phyloP scores from a whole-genome alignment of 2,113 vertebrate species.

The Sinocyclocheilus anshuiensis region DNA sequence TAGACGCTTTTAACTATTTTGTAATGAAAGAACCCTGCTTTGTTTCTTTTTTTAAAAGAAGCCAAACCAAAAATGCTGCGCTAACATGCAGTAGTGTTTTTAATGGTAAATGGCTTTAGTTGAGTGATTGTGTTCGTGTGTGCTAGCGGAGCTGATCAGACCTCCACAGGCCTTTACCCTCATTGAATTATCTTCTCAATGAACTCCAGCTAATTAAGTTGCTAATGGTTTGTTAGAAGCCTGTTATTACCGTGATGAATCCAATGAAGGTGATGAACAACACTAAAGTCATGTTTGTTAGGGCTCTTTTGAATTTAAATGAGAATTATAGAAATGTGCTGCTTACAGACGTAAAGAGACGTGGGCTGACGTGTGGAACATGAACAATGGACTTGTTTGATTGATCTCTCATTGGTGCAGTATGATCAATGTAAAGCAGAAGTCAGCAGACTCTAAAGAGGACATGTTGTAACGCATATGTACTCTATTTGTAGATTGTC shows the following conservation, averaged over 20 bases:
- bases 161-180: not conserved
- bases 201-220: conserved; percentile 68
- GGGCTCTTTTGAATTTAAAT: conserved; percentile 36
- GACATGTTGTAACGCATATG: not conserved
- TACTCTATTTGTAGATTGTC: not conserved
- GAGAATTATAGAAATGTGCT: conserved; percentile 19
- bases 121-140: conserved; percentile 4
- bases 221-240: conserved; percentile 67
- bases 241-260: conserved; percentile 65
- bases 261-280: conserved; percentile 64
- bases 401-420: not conserved
- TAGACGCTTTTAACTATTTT: no score
- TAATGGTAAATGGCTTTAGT: not conserved
- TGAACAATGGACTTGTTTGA: not conserved
- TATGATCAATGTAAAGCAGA: not conserved
- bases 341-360: not conserved
- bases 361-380: not conserved
- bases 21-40: no score
- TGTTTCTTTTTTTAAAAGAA: no score
- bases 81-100: not conserved
- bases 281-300: conserved; percentile 50
- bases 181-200: conserved; percentile 39
- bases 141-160: not conserved
- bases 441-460: not conserved
- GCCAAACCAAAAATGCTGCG: not conserved